Base-by-base conservation (phyloP, 2,797 vertebrate species). In the Chelon auratus region DNA sequence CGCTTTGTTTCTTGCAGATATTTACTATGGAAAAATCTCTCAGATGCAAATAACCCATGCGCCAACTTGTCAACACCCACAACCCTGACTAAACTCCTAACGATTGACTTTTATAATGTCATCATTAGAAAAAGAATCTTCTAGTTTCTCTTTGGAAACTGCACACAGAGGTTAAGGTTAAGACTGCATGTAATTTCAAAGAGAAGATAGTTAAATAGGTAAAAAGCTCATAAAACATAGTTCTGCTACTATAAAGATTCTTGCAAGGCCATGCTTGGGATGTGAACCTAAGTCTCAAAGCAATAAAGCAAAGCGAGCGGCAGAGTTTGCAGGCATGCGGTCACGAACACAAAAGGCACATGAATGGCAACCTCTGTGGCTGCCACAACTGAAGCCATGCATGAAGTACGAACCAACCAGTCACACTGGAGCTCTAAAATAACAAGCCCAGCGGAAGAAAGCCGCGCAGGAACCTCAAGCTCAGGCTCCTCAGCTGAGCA, bases 341-440 rank as follows among this genome's bases (percentile, higher is more conserved):
- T 73, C 63, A 54, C 53, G 48, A 37, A 17, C 45, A 18, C 45
- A 65, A 73, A 75, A 83, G 18, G 60, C 43, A 24, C 48, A 54
- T 24, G 69, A 76, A 74, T 42, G 62, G 53, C 63, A 75, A 80
- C 68, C 81, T 83, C 83, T 68, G 76, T 5, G 11, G 62, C 68
- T 69, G 47, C 43, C 0, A 15, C 36, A 62, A 45, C 73, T 68
- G 70, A 80, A 83, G 64, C 71, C 77, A 68, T 63, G 74, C 70
- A 71, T 72, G 64, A 81, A 72, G 82, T 53, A 73, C 72, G 75
- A 63, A 69, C 47, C 64, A 51, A 54, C 42, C 42, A 12, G 52
- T 62, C 69, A 60, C 53, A 68, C 57, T 5, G 22, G 14, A 53
- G 73, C 61, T 62, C 33, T 2, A n/a, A 53, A 77, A 60, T 51